Evolutionary conservation across 92 coral and sea anemone species (phyloP), one percentile per base, ranked within the genome.

Genomic region (Palythoa grandiflora): DNA sequence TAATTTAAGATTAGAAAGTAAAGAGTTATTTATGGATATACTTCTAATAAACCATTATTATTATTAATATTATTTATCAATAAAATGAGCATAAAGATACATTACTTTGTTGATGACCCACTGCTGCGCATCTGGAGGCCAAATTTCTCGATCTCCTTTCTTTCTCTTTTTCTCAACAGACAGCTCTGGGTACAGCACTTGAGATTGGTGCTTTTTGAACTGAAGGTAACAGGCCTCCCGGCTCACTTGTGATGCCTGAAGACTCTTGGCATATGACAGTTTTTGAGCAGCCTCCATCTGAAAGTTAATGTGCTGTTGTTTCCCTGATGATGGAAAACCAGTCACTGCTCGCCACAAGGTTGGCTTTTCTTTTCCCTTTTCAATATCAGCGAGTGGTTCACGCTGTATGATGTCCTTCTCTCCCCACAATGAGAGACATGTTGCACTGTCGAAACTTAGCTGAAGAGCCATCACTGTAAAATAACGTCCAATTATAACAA

Each of bases 61-160:
- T 28, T 28, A 28, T 28, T 28, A 28, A 28, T 28, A 28, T 28
- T 28, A 28, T 28, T 28, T 28, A 28, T 28, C 28, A 28, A 28
- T 28, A 28, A 28, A 28, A 28, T 28, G 28, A 28, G 28, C 28
- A 28, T 28, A 44, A 44, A 44, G 50, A 44, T 44, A 44, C 50
- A 44, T 44, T 87, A 96, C 99, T 96, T 93, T 92, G 63, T 95
- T 88, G 57, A 96, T 93, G 12, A 93, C 89, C 99, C 99, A 96
- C 77, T 89, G 92, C 87, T 96, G 99, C 16, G 94, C 91, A 70
- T 96, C 98, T 10, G 93, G 86, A 12, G 97, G 98, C 99, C 99
- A 96, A 21, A 92, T 36, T 28, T 54, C 78, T 28, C 50, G 91
- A 14, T 93, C 90, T 20, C 93, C 98, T 76, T 91, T 96, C 83